Percentiles rank a stretch among this genome's conserved stretches.
Evolutionary conservation across 2,113 vertebrate genomes (phyloP).

Genomic region (Microcebus murinus): DNA sequence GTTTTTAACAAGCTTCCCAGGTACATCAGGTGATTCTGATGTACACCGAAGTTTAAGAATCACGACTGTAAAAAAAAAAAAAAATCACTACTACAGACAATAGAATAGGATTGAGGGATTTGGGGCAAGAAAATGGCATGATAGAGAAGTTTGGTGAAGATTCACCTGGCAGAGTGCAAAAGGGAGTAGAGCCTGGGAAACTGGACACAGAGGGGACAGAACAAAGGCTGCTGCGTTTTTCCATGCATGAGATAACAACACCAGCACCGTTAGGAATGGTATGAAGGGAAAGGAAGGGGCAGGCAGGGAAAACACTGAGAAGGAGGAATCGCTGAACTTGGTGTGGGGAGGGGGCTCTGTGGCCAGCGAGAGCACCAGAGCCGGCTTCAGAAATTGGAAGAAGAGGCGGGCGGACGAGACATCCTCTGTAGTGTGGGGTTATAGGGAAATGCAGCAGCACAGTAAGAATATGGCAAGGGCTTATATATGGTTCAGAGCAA

Average conservation of each 20-base stretch:
- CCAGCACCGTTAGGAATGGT: not conserved
- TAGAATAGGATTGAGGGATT: not conserved
- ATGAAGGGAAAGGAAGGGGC: not conserved
- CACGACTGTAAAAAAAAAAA: not conserved
- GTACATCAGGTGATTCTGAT: not conserved
- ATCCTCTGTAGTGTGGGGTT: too few relatives aligned
- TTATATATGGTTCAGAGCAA: too few relatives aligned
- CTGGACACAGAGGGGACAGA: not conserved
- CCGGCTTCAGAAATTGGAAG: too few relatives aligned
- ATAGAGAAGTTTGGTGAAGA: not conserved
- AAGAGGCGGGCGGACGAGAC: too few relatives aligned
- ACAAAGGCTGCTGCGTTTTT: not conserved
- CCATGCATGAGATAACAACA: not conserved
- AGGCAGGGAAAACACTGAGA: not conserved
- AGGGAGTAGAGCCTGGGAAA: not conserved
- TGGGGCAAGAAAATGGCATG: not conserved
- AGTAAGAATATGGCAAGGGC: too few relatives aligned
- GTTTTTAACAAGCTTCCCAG: conserved; percentile 6
- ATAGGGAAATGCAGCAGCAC: too few relatives aligned
- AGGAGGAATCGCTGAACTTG: not conserved
- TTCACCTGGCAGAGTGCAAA: not conserved
- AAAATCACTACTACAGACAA: not conserved
- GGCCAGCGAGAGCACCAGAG: too few relatives aligned
- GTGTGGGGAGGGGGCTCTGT: not conserved
- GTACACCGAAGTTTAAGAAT: not conserved